Evolutionary conservation across 1,140 invertebrate species (phyloP).

Genomic region (Drosophila pseudoobscura): DNA sequence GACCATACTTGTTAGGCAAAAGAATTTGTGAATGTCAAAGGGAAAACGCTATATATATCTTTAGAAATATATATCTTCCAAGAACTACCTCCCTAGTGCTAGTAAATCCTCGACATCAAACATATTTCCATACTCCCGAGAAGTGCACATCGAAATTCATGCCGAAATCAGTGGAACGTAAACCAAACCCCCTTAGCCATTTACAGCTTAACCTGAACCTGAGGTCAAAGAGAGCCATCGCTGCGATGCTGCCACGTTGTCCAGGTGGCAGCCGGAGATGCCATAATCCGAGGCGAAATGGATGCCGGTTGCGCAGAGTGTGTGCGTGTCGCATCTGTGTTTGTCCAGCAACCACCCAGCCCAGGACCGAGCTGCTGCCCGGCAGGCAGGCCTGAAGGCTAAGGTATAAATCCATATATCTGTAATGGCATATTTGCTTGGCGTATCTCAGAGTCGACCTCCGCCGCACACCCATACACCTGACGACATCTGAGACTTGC

Average conservation of each 20-base stretch:
- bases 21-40: too few species aligned
- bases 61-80: too few species aligned
- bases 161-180: too few species aligned
- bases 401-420: conserved; percentile 14
- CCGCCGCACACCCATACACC: conserved; percentile 10
- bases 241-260: conserved; percentile 12
- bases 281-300: conserved; percentile 39
- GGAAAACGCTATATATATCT: background rate
- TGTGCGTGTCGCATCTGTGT: conserved; percentile 33
- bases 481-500: conserved; percentile 6
- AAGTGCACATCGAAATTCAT: too few species aligned
- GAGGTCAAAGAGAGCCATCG: background rate
- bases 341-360: conserved; percentile 27
- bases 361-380: too few species aligned
- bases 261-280: conserved; percentile 19
- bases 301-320: background rate
- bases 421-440: conserved; percentile 15
- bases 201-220: background rate
- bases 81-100: too few species aligned
- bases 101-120: too few species aligned
- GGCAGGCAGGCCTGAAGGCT: conserved; percentile 1
- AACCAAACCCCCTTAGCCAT: too few species aligned
- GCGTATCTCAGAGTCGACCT: conserved; percentile 14
- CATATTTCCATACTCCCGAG: too few species aligned
- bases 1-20: too few species aligned